Conservation (phyloP, 2,888 invertebrate genomes). For the Nomada ferruginata region DNA sequence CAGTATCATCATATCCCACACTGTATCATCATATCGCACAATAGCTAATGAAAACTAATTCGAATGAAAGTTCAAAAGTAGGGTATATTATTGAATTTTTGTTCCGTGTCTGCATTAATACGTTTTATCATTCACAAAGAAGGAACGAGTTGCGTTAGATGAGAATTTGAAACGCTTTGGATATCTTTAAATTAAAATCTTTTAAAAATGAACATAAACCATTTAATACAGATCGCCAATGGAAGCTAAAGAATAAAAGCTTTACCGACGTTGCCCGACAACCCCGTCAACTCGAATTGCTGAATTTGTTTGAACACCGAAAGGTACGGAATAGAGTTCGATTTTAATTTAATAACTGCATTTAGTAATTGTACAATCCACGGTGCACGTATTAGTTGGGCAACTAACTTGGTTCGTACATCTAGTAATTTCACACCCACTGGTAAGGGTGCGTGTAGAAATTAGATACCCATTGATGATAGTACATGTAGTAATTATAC, state of each 20-base stretch:
- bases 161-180: background rate
- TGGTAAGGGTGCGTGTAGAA: constrained; percentile 48
- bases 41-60: background rate
- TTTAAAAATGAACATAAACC: background rate
- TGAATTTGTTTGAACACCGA: background rate
- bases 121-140: background rate
- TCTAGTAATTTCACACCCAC: constrained; percentile 62
- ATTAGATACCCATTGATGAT: constrained; percentile 62
- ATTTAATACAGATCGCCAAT: background rate
- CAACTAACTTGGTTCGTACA: constrained; percentile 15
- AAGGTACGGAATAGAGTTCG: background rate
- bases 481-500: constrained; percentile 61
- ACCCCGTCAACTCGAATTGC: background rate
- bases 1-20: too few relatives aligned
- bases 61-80: background rate
- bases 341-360: constrained; percentile 15
- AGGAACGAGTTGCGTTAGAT: background rate
- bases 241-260: background rate
- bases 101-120: background rate
- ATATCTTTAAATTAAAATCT: background rate
- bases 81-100: background rate
- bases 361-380: constrained; percentile 19
- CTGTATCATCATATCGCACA: too few relatives aligned
- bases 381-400: constrained; percentile 29
- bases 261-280: background rate